Percentiles rank a stretch among this genome's conserved stretches.
These are phyloP conservation scores for Ophiodon elongatus DNA, from an alignment of 2,113 vertebrate species.

Conservation along the genomic window DNA sequence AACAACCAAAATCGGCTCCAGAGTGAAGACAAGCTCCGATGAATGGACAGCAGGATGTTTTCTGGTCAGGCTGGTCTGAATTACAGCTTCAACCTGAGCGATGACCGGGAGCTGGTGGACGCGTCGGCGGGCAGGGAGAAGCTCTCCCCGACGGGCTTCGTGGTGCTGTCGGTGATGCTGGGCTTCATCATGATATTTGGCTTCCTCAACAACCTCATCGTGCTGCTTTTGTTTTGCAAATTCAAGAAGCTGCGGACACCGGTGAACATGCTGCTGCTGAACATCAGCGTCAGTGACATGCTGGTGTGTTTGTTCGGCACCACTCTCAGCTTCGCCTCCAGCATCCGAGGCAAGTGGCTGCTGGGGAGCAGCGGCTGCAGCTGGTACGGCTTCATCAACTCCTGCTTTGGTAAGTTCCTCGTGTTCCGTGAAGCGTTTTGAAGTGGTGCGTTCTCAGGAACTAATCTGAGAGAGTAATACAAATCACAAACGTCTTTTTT, in stretches of 20 bases:
- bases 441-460: neutral
- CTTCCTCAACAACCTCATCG: constrained; percentile 90
- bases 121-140: constrained; percentile 51
- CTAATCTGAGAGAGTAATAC: neutral
- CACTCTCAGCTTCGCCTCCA: constrained; percentile 90
- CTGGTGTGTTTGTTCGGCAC: constrained; percentile 91
- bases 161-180: constrained; percentile 88
- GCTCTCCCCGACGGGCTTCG: constrained; percentile 85
- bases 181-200: constrained; percentile 91
- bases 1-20: neutral
- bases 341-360: constrained; percentile 88
- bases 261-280: constrained; percentile 92
- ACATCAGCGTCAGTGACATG: constrained; percentile 94
- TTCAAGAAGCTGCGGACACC: constrained; percentile 91
- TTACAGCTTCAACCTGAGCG: constrained; percentile 78
- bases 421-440: neutral
- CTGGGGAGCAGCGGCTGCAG: constrained; percentile 88
- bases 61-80: constrained; percentile 73
- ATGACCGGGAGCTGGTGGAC: constrained; percentile 67
- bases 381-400: constrained; percentile 95
- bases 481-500: neutral
- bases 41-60: constrained; percentile 79
- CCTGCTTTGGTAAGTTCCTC: constrained; percentile 89
- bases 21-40: constrained; percentile 53
- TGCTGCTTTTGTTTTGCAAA: constrained; percentile 90